These are phyloP conservation scores for Xenopus petersii DNA, from an alignment of 2,797 vertebrate genomes.

Conservation along the genomic window DNA sequence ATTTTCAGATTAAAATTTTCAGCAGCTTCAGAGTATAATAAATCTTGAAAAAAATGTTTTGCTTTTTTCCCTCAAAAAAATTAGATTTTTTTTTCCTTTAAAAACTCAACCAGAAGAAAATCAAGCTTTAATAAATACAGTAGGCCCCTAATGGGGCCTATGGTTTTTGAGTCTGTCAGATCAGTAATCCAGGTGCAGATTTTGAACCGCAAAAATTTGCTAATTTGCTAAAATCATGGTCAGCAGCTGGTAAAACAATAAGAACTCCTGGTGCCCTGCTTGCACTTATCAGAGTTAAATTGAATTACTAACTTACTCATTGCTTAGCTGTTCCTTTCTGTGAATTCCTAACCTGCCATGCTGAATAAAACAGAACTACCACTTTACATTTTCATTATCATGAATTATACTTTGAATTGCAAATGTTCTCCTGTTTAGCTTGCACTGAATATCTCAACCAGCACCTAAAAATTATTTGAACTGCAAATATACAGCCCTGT, in stretches of 20 bases:
- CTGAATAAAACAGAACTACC: conserved; percentile 94
- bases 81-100: too few species aligned
- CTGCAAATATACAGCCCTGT: conserved; percentile 31
- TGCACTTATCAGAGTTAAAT: conserved; percentile 85
- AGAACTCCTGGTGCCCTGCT: conserved; percentile 70
- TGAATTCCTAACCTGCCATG: conserved; percentile 96
- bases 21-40: too few species aligned
- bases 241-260: conserved; percentile 49
- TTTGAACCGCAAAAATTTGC: too few species aligned
- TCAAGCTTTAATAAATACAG: too few species aligned
- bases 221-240: too few species aligned
- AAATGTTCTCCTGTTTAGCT: conserved; percentile 75
- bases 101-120: too few species aligned
- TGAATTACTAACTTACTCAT: conserved; percentile 97
- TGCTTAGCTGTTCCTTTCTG: conserved; percentile 86
- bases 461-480: conserved; percentile 63
- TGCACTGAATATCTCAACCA: conserved; percentile 56
- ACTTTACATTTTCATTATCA: conserved; percentile 98
- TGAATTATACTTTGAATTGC: conserved; percentile 95
- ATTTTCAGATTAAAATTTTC: too few species aligned
- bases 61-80: too few species aligned
- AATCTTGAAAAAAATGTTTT: too few species aligned
- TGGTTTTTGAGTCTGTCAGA: too few species aligned
- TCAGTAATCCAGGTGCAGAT: too few species aligned
- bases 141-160: too few species aligned